These are phyloP conservation scores for Nephrotoma appendiculata DNA, from an alignment of 2,888 invertebrate genomes.

Conservation along the genomic window DNA sequence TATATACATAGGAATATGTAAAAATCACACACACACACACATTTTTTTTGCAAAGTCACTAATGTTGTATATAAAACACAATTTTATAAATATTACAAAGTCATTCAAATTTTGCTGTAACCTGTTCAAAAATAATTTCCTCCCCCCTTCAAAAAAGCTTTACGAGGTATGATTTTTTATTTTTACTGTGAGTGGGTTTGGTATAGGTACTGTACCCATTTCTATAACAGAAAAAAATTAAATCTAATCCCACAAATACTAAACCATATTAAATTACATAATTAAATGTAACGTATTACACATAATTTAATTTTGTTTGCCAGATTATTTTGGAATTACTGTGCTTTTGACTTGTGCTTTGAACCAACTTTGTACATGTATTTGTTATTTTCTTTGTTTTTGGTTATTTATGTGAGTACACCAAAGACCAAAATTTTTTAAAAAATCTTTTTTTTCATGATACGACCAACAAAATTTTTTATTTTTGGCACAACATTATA, in stretches of 20 bases:
- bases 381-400: background rate
- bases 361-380: background rate
- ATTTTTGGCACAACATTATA: background rate
- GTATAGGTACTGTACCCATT: background rate
- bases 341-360: background rate
- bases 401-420: background rate
- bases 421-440: background rate
- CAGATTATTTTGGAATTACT: background rate
- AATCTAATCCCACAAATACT: background rate
- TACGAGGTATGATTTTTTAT: background rate
- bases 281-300: background rate
- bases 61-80: background rate
- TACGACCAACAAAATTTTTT: background rate
- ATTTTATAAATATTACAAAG: background rate
- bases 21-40: background rate
- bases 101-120: background rate
- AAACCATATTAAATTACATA: background rate
- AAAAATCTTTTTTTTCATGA: background rate
- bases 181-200: background rate
- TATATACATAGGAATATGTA: background rate
- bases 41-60: background rate
- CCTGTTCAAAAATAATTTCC: background rate
- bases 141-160: background rate
- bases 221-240: background rate
- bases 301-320: background rate